phyloP scores from a whole-genome alignment of 1,140 invertebrate genomes.

The Zaprionus tsacasi region DNA sequence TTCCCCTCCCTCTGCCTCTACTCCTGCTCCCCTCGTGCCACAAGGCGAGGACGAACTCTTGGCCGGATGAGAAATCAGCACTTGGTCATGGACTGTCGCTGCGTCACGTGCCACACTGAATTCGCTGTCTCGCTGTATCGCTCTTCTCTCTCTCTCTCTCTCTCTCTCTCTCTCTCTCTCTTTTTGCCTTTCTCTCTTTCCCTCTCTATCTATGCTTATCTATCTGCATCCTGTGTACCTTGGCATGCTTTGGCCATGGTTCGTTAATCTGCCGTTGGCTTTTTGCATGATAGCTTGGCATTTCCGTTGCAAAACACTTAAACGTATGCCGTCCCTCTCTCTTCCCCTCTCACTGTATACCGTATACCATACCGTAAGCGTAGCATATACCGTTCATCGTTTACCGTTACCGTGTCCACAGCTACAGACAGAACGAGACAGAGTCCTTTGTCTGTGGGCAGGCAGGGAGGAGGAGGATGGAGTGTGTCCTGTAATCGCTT shows the following conservation, averaged over 20 bases:
- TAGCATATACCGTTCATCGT: neutral
- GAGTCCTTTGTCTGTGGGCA: conserved; percentile 5
- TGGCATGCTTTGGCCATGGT: conserved; percentile 78
- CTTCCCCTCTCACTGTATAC: neutral
- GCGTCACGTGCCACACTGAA: conserved; percentile 70
- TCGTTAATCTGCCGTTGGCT: conserved; percentile 81
- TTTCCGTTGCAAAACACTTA: conserved; percentile 83
- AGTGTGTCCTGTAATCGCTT: conserved; percentile 71
- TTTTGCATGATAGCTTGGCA: conserved; percentile 80
- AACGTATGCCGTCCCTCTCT: conserved; percentile 49
- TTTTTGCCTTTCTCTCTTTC: neutral
- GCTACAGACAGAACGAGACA: neutral
- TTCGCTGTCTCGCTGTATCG: conserved; percentile 13
- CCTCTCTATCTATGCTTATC: neutral
- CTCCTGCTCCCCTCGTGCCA: conserved; percentile 9
- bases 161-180: neutral
- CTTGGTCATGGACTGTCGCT: conserved; percentile 81
- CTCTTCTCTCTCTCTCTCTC: neutral
- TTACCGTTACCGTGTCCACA: neutral
- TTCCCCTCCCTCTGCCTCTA: neutral
- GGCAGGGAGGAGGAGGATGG: neutral
- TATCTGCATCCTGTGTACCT: conserved; percentile 43
- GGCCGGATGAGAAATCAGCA: conserved; percentile 76
- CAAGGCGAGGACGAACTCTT: conserved; percentile 30
- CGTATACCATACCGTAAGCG: neutral